These are phyloP conservation scores for Drosophila paramelanica DNA, from an alignment of 2,888 invertebrate genomes.

Conservation along the genomic window DNA sequence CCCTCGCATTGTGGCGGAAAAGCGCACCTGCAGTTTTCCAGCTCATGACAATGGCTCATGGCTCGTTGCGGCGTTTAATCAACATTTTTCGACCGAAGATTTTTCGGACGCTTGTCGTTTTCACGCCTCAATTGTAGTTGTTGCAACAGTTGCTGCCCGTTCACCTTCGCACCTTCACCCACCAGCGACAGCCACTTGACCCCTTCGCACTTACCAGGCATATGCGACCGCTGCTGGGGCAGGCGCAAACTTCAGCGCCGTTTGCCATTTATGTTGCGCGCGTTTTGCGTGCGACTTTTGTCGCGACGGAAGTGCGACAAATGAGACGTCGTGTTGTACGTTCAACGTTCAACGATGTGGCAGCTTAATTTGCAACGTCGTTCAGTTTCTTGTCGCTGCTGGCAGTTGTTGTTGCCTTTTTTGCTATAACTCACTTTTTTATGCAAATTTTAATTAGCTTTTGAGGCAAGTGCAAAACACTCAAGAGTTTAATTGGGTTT, in stretches of 20 bases:
- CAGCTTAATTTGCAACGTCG: slow-evolving; percentile 32
- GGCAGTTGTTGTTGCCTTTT: neutral
- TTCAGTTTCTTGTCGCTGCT: neutral
- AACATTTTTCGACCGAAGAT: slow-evolving; percentile 20
- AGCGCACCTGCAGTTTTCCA: slow-evolving; percentile 31
- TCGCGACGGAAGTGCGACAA: slow-evolving; percentile 60
- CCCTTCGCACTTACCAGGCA: slow-evolving; percentile 44
- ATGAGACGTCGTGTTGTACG: slow-evolving; percentile 49
- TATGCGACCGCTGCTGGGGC: slow-evolving; percentile 3
- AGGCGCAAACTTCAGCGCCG: slow-evolving; percentile 1
- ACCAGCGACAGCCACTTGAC: neutral
- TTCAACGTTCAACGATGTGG: slow-evolving; percentile 21
- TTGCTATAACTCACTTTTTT: slow-evolving; percentile 4
- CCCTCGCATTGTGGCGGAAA: slow-evolving; percentile 26
- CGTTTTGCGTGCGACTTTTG: slow-evolving; percentile 44
- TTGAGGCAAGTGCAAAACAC: slow-evolving; percentile 14
- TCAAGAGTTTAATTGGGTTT: slow-evolving; percentile 2
- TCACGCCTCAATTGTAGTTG: slow-evolving; percentile 52
- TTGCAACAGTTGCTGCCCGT: slow-evolving; percentile 13
- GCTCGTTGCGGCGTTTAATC: slow-evolving; percentile 21
- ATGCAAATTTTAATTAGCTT: slow-evolving; percentile 24
- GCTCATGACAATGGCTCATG: slow-evolving; percentile 8
- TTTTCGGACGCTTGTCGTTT: slow-evolving; percentile 51
- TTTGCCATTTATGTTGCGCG: slow-evolving; percentile 34
- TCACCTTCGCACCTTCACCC: neutral